Evolutionary conservation across 2,113 vertebrate species (phyloP), one percentile per base, ranked within the genome.

Genomic region (Ceuthmochares aereus): DNA sequence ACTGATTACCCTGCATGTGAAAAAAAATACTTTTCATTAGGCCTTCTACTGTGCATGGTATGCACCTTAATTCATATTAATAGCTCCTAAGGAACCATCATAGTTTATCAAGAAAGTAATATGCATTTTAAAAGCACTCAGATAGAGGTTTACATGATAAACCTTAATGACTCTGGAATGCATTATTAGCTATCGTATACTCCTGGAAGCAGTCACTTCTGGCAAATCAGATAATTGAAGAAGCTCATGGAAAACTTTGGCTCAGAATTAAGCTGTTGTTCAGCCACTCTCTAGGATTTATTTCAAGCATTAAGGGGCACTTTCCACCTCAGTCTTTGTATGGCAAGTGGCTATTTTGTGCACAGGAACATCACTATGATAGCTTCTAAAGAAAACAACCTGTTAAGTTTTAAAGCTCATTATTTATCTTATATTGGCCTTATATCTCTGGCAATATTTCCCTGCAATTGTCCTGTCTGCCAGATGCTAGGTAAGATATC

Each of bases 21-120:
- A 96, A 80, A 80, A 66, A 83, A 63, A 25, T 82, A 86, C 76
- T 76, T 92, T 94, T 94, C 47, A 52, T 81, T 59, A 83, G 49
- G 30, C 47, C 87, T 90, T 95, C 94, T 79, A 12, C 67, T 94
- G 76, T 27, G 23, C 76, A 32, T 89, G 84, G 66, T 49, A 36
- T 63, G 42, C 29, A 67, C 67, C 93, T 92, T 95, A 89, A 93
- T 89, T 89, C 22, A 12, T 81, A 88, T 87, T 94, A 93, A 92
- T 54, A 32, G 88, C 52, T 96, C 89, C 91, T 89, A 75, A 91
- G 89, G 92, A 96, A 84, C 67, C 67, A 89, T 96, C 96, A 76
- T 2, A 96, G 84, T 89, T 97, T 91, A 94, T 93, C 73, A 95
- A 83, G 82, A 83, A 96, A 97, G 91, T 95, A 97, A 97, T 87